Percentiles rank a stretch among this genome's conserved stretches.
phyloP scores from a whole-genome alignment of 2,113 vertebrate genomes.

The Chloebia gouldiae region DNA sequence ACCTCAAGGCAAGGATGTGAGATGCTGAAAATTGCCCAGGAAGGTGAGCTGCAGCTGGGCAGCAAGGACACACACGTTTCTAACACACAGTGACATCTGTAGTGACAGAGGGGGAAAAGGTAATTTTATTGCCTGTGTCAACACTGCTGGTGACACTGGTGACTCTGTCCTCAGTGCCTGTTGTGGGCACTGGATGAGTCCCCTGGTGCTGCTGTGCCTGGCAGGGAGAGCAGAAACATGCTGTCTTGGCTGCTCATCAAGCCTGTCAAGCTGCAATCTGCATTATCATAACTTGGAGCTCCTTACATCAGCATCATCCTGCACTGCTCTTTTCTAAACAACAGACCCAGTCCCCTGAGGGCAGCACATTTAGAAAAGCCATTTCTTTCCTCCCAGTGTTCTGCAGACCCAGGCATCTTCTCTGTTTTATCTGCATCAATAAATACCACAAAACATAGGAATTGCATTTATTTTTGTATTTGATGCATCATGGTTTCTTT shows the following conservation, averaged over 20 bases:
- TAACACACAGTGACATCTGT: background rate
- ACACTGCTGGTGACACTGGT: background rate
- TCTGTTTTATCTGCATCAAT: background rate
- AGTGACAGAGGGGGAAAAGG: background rate
- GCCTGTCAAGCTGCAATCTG: background rate
- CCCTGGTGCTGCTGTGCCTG: background rate
- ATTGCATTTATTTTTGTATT: slow-evolving; percentile 1
- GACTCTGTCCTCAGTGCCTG: background rate
- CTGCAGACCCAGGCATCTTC: background rate
- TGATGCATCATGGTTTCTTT: background rate
- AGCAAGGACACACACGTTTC: fast-evolving
- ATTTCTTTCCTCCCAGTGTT: background rate
- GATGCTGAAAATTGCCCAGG: background rate
- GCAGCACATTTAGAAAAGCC: slow-evolving; percentile 26
- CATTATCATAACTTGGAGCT: slow-evolving; percentile 4
- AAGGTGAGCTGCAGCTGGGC: background rate
- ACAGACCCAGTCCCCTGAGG: background rate
- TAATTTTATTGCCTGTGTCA: background rate
- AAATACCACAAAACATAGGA: background rate
- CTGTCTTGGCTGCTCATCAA: background rate
- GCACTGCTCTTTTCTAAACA: slow-evolving; percentile 21
- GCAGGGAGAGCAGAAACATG: background rate
- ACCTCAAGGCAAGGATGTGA: background rate
- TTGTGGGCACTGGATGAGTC: background rate
- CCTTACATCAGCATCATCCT: slow-evolving; percentile 25